A percentile compares a stretch with the other conserved stretches of the same genome.
These are phyloP conservation scores for Cryptoblepharus egeriae DNA, from an alignment of 2,797 vertebrate species.

Conservation along the genomic window DNA sequence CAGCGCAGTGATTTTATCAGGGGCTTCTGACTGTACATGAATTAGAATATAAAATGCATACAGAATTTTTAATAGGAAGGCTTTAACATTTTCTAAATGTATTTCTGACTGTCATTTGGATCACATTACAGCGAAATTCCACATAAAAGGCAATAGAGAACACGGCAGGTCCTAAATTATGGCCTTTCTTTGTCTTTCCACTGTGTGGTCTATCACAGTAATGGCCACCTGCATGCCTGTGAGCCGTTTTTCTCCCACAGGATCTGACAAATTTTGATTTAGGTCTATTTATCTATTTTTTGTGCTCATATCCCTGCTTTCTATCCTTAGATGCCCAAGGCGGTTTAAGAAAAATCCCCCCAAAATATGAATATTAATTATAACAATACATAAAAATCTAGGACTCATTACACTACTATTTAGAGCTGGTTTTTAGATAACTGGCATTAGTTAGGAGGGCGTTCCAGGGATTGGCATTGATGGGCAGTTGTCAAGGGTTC, in stretches of 20 bases:
- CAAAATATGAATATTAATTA: too few relatives aligned
- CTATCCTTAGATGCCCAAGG: too few relatives aligned
- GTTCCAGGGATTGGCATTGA: too few relatives aligned
- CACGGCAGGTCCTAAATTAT: slow-evolving; percentile 76
- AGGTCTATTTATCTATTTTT: too few relatives aligned
- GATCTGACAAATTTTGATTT: background rate
- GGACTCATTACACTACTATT: too few relatives aligned
- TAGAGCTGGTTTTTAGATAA: too few relatives aligned
- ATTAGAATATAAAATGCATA: slow-evolving; percentile 85
- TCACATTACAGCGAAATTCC: slow-evolving; percentile 81
- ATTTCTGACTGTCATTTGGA: slow-evolving; percentile 83
- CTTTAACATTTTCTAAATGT: slow-evolving; percentile 81
- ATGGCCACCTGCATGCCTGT: background rate
- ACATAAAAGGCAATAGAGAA: slow-evolving; percentile 80
- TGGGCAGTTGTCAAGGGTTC: too few relatives aligned
- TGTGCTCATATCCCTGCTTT: too few relatives aligned
- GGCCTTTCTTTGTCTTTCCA: slow-evolving; percentile 43
- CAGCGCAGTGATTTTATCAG: slow-evolving; percentile 84
- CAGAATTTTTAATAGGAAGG: slow-evolving; percentile 83
- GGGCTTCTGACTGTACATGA: slow-evolving; percentile 84
- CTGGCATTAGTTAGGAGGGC: too few relatives aligned
- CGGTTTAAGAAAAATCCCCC: too few relatives aligned
- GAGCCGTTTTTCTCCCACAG: too few relatives aligned
- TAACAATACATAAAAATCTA: too few relatives aligned
- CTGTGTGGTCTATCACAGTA: background rate